Percentiles rank a stretch among this genome's conserved stretches.
These are phyloP conservation scores for Enoplolaimus lenunculus DNA, from an alignment of 2,888 invertebrate species.

Conservation along the genomic window DNA sequence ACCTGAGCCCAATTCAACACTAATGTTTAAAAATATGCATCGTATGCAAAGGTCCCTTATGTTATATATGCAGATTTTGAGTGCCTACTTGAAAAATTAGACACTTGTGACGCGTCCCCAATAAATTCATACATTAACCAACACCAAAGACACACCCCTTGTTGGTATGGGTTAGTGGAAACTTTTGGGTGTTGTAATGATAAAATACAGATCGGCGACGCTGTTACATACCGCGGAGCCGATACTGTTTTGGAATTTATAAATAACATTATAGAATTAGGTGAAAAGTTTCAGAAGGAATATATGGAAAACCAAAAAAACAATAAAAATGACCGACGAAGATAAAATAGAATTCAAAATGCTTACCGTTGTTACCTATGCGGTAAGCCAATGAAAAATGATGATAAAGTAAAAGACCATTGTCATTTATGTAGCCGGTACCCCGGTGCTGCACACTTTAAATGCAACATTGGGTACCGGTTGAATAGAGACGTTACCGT, in stretches of 20 bases:
- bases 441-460: background rate
- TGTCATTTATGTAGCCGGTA: background rate
- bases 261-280: background rate
- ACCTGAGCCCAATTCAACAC: background rate
- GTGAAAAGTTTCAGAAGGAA: background rate
- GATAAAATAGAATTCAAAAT: background rate
- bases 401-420: background rate
- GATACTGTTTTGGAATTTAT: background rate
- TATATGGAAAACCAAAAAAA: background rate
- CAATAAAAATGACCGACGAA: background rate
- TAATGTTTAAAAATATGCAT: background rate
- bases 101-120: too few species aligned
- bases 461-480: background rate
- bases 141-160: too few species aligned
- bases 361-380: background rate
- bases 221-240: background rate
- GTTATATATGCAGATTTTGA: background rate
- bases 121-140: too few species aligned
- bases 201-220: background rate
- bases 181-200: background rate
- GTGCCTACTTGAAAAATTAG: background rate
- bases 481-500: background rate
- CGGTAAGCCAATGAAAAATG: background rate
- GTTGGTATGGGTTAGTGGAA: background rate
- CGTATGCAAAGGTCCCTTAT: background rate